Evolutionary conservation across 2,888 invertebrate species (phyloP).

Genomic region (Germaria angustata): DNA sequence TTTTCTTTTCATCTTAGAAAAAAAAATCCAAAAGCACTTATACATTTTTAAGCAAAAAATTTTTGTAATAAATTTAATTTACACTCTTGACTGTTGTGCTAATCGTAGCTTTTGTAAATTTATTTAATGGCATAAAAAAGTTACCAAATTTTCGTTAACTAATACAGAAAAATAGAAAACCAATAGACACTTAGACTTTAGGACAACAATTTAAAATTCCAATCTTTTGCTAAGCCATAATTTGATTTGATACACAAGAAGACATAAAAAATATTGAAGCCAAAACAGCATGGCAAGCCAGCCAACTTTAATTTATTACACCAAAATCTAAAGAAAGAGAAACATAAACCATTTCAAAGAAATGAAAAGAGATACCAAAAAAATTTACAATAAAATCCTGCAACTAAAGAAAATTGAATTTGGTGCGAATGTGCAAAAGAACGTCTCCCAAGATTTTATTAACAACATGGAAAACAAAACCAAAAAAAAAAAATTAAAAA

Average conservation of each 20-base stretch:
- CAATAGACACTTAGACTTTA: constrained; percentile 28
- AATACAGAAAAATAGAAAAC: not conserved
- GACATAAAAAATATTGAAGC: constrained; percentile 7
- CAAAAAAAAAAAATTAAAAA: not conserved
- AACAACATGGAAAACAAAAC: not conserved
- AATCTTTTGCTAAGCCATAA: constrained; percentile 32
- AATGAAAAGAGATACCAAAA: not conserved
- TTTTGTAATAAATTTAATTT: not conserved
- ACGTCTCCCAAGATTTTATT: constrained; percentile 43
- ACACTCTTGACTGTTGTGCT: not conserved
- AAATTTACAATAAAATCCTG: constrained; percentile 3
- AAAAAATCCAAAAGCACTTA: too few relatives aligned
- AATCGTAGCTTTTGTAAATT: not conserved
- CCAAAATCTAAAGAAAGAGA: not conserved
- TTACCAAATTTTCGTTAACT: not conserved
- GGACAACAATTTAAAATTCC: constrained; percentile 24
- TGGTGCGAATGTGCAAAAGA: not conserved
- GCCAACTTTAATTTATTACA: constrained; percentile 41
- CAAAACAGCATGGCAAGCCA: constrained; percentile 20
- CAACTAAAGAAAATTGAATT: not conserved
- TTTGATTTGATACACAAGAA: constrained; percentile 41
- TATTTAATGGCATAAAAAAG: constrained; percentile 16
- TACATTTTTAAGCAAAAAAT: too few relatives aligned
- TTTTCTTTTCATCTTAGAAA: too few relatives aligned
- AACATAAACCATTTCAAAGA: constrained; percentile 19